Base-by-base conservation (phyloP, 2,113 vertebrate species). In the Cyanoliseus patagonus region DNA sequence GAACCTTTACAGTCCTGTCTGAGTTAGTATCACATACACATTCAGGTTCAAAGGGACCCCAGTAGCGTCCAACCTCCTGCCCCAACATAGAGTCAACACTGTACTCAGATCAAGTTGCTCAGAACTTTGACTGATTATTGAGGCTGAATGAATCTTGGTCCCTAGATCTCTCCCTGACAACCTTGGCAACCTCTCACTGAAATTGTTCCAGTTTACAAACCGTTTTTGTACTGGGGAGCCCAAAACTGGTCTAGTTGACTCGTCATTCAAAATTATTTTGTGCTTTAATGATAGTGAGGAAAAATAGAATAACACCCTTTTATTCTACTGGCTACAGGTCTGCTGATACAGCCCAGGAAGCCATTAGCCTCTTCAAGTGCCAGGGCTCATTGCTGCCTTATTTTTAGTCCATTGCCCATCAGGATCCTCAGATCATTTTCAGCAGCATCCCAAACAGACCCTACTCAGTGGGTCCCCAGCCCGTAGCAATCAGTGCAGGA, bases 141-240 rank as follows among this genome's bases (percentile, higher is more conserved):
- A 33, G 25, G 19, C 42, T 61, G 13, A 83, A 83, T 2, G 7
- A 49, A 49, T 76, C 24, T 79, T 25, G 4, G 16, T 74, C 6
- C 44, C 46, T 74, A 76, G 9, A 57, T 39, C 18, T 80, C 28
- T 63, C 16, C 49, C 59, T 72, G 24, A 66, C 17, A 51, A 81
- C 55, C 12, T 18, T 41, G 25, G n/a, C 74, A 44, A 13, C 30
- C 59, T 64, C 86, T 74, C 39, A 84, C 7, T 42, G 31, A 69
- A 84, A 77, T n/a, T 2, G 0, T 31, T 67, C 11, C 31, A 62
- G 41, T 63, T 81, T 75, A 49, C 25, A 49, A 76, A 73, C 9
- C 0, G 0, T n/a, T 83, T 53, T 41, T 61, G 16, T 30, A 77
- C 19, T 46, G 9, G 39, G 1, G 1, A 90, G 10, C 9, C 17